Conservation (phyloP, 2,888 invertebrate species). For the Dysmachus trigonus region DNA sequence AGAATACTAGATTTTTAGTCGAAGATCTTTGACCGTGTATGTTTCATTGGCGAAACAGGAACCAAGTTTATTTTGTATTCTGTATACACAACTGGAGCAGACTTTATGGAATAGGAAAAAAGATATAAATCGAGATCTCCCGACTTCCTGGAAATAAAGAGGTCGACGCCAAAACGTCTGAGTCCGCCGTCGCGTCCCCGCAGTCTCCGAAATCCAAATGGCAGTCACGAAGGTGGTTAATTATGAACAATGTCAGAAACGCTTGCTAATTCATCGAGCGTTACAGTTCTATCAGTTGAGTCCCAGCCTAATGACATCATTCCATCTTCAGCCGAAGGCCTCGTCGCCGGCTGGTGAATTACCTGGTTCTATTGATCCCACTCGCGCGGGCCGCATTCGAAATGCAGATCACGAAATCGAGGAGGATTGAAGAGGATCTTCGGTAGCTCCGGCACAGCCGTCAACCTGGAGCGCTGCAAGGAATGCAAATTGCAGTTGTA, state of each 20-base stretch:
- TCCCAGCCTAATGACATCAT: slow-evolving; percentile 41
- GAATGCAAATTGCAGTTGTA: slow-evolving; percentile 32
- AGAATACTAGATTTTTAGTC: too few species aligned
- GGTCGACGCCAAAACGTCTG: neutral
- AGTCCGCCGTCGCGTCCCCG: neutral
- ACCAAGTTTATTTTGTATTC: neutral
- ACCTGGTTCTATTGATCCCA: neutral
- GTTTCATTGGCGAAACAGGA: neutral
- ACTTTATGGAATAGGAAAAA: neutral
- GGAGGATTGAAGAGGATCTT: slow-evolving; percentile 40
- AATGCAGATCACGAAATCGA: slow-evolving; percentile 31
- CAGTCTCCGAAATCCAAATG: neutral
- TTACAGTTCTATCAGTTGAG: slow-evolving; percentile 9
- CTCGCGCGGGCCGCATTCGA: neutral
- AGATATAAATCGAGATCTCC: neutral
- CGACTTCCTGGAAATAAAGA: neutral
- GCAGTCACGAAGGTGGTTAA: neutral
- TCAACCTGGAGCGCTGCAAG: slow-evolving; percentile 9
- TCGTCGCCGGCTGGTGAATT: neutral
- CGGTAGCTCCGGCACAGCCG: neutral
- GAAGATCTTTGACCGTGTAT: too few species aligned
- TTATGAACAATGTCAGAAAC: neutral
- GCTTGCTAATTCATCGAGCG: neutral
- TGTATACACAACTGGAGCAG: neutral
- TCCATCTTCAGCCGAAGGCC: neutral